Evolutionary conservation across 2,888 invertebrate genomes (phyloP), one percentile per base, ranked within the genome.

Genomic region (Caenorhabditis panamensis): DNA sequence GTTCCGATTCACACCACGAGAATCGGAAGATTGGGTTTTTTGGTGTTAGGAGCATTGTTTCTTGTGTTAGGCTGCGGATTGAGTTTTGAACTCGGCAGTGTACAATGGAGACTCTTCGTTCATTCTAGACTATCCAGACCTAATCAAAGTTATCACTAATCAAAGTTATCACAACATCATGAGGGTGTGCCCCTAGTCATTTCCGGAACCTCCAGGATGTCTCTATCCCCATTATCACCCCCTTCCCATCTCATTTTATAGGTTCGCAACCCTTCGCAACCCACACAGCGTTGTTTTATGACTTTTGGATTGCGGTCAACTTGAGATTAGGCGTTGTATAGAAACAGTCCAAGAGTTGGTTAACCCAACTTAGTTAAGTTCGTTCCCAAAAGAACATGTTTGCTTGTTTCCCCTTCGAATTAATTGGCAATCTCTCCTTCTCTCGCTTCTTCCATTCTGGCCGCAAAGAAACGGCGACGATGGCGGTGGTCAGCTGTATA

Each of bases 401-500:
- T n/a, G n/a, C n/a, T n/a, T n/a, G 20, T 26, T 61, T 61, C 22
- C 22, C 22, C 59, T 62, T 54, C 24, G 31, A 62, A 71, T 72
- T 72, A 62, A 71, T 62, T 71, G 54, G 11, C 56, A 61, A 41
- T 54, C 51, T 36, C 64, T 36, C 8, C 41, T 37, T 66, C 66
- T 62, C 41, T 54, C 58, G 24, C 22, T 58, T 73, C 49, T 49
- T 58, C 62, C 18, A 36, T 49, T 36, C 8, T 49, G 63, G 31
- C 62, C 47, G 56, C 67, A 68, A 62, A 62, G 61, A 53, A 61
- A 62, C 51, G 69, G 59, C 22, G 51, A 28, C 22, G 44, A 20
- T 71, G 62, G 71, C 62, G 71, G 63, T 73, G 9, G 31, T 31
- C 73, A 73, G 73, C 64, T 64, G 64, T 73, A 56, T 64, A 66